These are phyloP conservation scores for Alcis repandata DNA, from an alignment of 2,888 invertebrate species.

Conservation along the genomic window DNA sequence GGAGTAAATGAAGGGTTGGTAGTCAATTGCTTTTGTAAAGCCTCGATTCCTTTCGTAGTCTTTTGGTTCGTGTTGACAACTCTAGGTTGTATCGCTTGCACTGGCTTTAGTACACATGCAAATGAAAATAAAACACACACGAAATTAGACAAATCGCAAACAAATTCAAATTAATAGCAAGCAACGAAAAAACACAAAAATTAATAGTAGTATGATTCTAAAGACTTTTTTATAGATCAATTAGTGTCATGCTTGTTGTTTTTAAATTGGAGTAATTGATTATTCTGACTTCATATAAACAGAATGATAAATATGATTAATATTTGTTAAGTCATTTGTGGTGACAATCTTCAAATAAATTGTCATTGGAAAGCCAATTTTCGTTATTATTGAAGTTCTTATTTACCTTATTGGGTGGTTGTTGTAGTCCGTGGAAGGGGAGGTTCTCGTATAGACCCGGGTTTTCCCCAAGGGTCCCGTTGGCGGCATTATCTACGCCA, in stretches of 20 bases:
- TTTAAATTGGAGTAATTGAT: neutral
- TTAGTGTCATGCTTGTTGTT: neutral
- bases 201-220: neutral
- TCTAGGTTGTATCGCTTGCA: constrained; percentile 84
- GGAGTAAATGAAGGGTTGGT: constrained; percentile 83
- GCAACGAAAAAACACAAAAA: constrained; percentile 47
- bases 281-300: no score
- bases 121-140: constrained; percentile 72
- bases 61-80: constrained; percentile 80
- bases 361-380: neutral
- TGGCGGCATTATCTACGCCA: constrained; percentile 85
- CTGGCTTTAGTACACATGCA: constrained; percentile 83
- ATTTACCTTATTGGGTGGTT: constrained; percentile 96
- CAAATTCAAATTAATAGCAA: constrained; percentile 58
- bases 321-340: no score
- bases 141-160: constrained; percentile 70
- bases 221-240: neutral
- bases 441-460: constrained; percentile 97
- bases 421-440: constrained; percentile 97
- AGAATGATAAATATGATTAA: no score
- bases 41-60: constrained; percentile 71
- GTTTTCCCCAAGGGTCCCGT: constrained; percentile 91
- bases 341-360: no score
- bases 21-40: constrained; percentile 79
- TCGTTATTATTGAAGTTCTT: neutral